Evolutionary conservation across 2,797 vertebrate species (phyloP).

Genomic region (Acrocephalus scirpaceus): DNA sequence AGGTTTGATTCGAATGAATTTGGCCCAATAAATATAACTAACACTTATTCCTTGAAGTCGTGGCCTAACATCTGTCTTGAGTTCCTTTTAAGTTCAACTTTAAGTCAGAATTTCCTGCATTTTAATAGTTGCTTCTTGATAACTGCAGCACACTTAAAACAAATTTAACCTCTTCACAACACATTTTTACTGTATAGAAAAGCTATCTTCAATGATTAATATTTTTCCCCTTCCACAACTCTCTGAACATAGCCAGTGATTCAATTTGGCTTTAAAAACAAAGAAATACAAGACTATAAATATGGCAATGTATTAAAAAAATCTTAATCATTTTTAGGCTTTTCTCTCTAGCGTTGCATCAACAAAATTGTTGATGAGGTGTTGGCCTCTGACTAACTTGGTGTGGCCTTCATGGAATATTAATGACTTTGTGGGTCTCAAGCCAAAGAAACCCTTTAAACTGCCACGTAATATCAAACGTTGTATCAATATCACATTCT

Average conservation of each 20-base stretch:
- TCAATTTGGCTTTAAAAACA: neutral
- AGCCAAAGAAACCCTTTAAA: constrained; percentile 27
- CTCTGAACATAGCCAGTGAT: neutral
- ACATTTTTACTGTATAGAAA: neutral
- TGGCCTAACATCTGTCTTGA: neutral
- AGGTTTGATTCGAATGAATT: neutral
- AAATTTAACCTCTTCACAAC: constrained; percentile 1
- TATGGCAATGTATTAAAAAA: neutral
- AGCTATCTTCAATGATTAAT: neutral
- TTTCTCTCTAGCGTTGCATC: neutral
- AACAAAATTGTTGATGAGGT: constrained; percentile 4
- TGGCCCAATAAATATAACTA: constrained; percentile 37
- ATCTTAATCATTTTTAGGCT: neutral
- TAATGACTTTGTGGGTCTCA: neutral
- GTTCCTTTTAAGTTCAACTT: constrained; percentile 27
- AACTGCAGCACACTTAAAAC: neutral
- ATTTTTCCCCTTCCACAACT: neutral
- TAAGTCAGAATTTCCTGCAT: constrained; percentile 12
- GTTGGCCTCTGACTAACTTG: neutral
- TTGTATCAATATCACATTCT: neutral
- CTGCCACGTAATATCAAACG: neutral
- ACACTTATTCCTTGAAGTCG: constrained; percentile 42
- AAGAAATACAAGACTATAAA: neutral
- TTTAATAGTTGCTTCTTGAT: constrained; percentile 13
- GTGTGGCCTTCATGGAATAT: neutral